These are phyloP conservation scores for Electrophaes corylata DNA, from an alignment of 2,888 invertebrate genomes.

Conservation along the genomic window DNA sequence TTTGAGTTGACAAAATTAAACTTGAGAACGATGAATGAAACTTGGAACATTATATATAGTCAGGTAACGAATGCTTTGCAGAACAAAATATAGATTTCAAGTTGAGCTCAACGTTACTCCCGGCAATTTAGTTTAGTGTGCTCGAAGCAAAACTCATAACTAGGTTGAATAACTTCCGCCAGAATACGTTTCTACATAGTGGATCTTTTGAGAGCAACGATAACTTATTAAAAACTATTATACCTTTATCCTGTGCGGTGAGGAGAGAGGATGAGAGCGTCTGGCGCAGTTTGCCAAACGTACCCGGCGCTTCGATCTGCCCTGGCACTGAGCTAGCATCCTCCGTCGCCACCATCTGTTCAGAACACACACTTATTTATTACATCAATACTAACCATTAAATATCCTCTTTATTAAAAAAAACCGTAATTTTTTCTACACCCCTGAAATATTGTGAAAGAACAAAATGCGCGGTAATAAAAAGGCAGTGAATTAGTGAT, in stretches of 20 bases:
- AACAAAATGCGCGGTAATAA: constrained; percentile 39
- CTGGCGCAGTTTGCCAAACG: constrained; percentile 93
- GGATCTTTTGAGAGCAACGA: constrained; percentile 14
- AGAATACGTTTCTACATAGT: constrained; percentile 18
- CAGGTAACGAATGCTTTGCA: background rate
- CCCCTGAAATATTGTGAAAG: constrained; percentile 17
- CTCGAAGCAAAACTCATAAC: constrained; percentile 22
- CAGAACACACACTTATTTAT: constrained; percentile 32
- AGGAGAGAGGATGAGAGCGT: constrained; percentile 92
- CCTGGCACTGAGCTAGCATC: constrained; percentile 86
- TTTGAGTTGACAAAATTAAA: no score
- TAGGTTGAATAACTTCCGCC: constrained; percentile 26
- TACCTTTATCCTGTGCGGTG: constrained; percentile 93
- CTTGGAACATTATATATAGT: no score
- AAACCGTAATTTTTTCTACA: no score
- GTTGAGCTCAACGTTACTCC: constrained; percentile 15
- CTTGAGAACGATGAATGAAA: no score
- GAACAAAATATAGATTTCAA: background rate
- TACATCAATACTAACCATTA: no score
- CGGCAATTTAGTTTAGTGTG: constrained; percentile 12
- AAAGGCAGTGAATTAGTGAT: constrained; percentile 52
- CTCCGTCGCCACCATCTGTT: constrained; percentile 93
- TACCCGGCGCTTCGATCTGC: constrained; percentile 87
- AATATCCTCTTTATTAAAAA: constrained; percentile 19
- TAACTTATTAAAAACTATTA: constrained; percentile 35